Evolutionary conservation across 2,113 vertebrate genomes (phyloP), one percentile per base, ranked within the genome.

Genomic region (Neopipo cinnamomea): DNA sequence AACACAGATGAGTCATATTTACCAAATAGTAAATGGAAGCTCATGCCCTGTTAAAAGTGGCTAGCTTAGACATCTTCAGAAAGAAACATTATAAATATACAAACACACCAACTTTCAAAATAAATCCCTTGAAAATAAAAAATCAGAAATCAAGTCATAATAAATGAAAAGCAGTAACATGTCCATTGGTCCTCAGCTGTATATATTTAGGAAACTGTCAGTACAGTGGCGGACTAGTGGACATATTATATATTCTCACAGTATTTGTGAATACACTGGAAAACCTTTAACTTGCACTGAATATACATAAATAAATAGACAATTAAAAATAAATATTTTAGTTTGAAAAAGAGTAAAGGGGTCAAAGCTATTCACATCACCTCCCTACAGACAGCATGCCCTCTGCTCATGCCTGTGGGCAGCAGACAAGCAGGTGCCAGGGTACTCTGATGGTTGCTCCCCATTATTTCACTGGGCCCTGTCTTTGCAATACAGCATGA

Each of bases 21-120:
- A 85, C 20, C 66, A 88, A 88, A 82, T 25, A 89, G 68, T 30
- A 91, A 94, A 63, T 47, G 70, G 74, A 77, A 95, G 81, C 21
- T 95, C 23, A 62, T 24, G 20, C 31, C 28, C 37, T 82, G 22
- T 30, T 91, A 56, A 35, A 89, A 87, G 56, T 4, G 17, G 31
- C 42, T 55, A 67, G 62, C n/a, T 83, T 46, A 65, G 62, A 44
- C 37, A 68, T 20, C 23, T 72, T 85, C 62, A 58, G 62, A 72
- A 87, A 88, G 66, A 46, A 91, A 75, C 44, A 52, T 1, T 44
- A 77, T 25, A 85, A 86, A 84, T 76, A 93, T 0, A 76, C 15
- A 93, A 91, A 63, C 46, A 89, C 14, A 42, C 4, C 16, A 23
- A 19, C 30, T 65, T 59, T 42, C 44, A 89, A 95, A 94, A 74